phyloP scores from a whole-genome alignment of 2,113 vertebrate species.

The Psophia crepitans region DNA sequence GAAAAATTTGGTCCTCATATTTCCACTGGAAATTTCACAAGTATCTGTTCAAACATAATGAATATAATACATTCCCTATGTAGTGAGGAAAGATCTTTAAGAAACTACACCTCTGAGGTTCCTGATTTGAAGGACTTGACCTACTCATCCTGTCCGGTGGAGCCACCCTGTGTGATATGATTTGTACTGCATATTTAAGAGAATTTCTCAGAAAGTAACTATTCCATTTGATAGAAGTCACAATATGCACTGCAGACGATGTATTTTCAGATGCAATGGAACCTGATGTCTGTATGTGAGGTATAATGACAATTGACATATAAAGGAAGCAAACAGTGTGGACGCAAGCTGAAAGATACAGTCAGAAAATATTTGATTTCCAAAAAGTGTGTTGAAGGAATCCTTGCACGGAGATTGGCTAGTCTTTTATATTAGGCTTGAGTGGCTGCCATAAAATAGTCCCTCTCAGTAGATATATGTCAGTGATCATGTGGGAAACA shows the following conservation, averaged over 20 bases:
- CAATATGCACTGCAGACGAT: not conserved
- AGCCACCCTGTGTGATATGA: not conserved
- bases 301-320: not conserved
- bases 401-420: not conserved
- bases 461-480: not conserved
- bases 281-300: not conserved
- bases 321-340: not conserved
- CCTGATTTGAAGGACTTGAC: not conserved
- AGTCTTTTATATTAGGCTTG: not conserved
- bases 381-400: not conserved
- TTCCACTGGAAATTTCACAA: not conserved
- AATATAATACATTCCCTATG: not conserved
- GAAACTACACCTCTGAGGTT: not conserved
- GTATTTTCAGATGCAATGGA: not conserved
- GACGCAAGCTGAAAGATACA: not conserved
- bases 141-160: not conserved
- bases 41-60: not conserved
- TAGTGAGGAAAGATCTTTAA: not conserved
- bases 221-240: not conserved
- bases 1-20: not conserved
- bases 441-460: not conserved
- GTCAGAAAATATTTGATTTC: not conserved
- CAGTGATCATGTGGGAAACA: not conserved
- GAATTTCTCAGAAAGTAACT: not conserved
- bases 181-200: not conserved